phyloP scores from a whole-genome alignment of 2,888 invertebrate species.

The Osedax fenrisi region DNA sequence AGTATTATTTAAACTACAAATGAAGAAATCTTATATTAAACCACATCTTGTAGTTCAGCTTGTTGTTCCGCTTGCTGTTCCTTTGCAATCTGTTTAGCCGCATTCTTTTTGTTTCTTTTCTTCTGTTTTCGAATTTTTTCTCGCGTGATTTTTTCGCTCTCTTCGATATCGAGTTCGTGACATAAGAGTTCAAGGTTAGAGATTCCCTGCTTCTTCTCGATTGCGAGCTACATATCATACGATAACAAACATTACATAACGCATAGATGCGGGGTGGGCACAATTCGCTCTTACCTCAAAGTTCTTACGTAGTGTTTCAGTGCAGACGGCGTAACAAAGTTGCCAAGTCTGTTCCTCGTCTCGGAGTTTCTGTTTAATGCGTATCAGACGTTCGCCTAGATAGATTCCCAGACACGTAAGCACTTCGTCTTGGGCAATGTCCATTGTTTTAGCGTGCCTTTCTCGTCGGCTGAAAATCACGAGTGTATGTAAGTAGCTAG shows the following conservation, averaged over 20 bases:
- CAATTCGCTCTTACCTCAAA: too few species aligned
- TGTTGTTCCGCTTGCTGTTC: too few species aligned
- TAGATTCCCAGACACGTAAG: conserved; percentile 84
- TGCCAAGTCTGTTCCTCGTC: conserved; percentile 89
- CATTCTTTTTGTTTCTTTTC: conserved; percentile 45
- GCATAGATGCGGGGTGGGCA: conserved; percentile 71
- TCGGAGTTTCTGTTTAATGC: conserved; percentile 70
- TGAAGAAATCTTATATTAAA: not conserved
- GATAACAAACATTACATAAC: conserved; percentile 51
- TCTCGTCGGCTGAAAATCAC: conserved; percentile 66
- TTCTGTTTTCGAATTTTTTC: conserved; percentile 76
- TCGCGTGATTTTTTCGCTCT: conserved; percentile 69
- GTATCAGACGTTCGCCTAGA: conserved; percentile 75
- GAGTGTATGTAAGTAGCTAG: too few species aligned
- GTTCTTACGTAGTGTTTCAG: conserved; percentile 73
- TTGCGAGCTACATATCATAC: conserved; percentile 60
- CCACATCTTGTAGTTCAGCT: not conserved
- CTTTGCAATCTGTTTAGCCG: conserved; percentile 26
- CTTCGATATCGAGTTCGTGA: conserved; percentile 74
- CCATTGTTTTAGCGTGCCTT: conserved; percentile 86
- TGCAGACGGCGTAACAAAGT: conserved; percentile 67
- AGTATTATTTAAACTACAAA: not conserved
- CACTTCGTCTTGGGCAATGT: conserved; percentile 90
- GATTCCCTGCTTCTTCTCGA: conserved; percentile 75
- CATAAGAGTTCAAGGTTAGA: conserved; percentile 76